Conservation (phyloP, 2,888 invertebrate genomes). For the Apodemia duryi region DNA sequence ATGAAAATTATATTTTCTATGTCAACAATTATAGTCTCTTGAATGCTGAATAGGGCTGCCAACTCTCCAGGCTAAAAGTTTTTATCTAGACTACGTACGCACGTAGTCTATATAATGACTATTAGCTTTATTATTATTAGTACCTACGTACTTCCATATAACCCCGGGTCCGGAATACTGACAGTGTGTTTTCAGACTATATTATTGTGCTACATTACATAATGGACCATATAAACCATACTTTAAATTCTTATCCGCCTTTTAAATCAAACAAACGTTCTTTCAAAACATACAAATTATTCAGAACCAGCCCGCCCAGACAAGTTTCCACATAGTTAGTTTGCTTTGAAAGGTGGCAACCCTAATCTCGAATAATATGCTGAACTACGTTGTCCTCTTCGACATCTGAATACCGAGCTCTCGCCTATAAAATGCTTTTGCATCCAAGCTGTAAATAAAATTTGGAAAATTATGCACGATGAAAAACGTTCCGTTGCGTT, state of each 20-base stretch:
- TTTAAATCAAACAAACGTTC: background rate
- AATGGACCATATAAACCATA: background rate
- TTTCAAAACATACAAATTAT: background rate
- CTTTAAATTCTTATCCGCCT: background rate
- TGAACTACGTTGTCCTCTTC: slow-evolving; percentile 30
- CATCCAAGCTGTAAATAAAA: slow-evolving; percentile 71
- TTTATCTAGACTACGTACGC: background rate
- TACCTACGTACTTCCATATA: no score
- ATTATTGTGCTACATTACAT: no score
- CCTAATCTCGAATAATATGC: slow-evolving; percentile 10
- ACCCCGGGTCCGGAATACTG: no score
- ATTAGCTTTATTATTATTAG: no score
- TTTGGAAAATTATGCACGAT: slow-evolving; percentile 71
- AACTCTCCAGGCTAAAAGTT: background rate
- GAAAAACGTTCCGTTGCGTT: slow-evolving; percentile 71
- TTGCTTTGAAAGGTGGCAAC: background rate
- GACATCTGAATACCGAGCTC: slow-evolving; percentile 39
- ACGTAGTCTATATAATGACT: no score
- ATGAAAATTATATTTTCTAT: slow-evolving; percentile 8
- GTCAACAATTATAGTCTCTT: slow-evolving; percentile 16
- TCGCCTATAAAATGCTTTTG: slow-evolving; percentile 51
- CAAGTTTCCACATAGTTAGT: background rate
- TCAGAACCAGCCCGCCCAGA: background rate
- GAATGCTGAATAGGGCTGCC: slow-evolving; percentile 11
- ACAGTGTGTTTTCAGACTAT: no score